Percentiles rank a stretch among this genome's conserved stretches.
These are phyloP conservation scores for Deilephila porcellus DNA, from an alignment of 2,888 invertebrate genomes.

Conservation along the genomic window DNA sequence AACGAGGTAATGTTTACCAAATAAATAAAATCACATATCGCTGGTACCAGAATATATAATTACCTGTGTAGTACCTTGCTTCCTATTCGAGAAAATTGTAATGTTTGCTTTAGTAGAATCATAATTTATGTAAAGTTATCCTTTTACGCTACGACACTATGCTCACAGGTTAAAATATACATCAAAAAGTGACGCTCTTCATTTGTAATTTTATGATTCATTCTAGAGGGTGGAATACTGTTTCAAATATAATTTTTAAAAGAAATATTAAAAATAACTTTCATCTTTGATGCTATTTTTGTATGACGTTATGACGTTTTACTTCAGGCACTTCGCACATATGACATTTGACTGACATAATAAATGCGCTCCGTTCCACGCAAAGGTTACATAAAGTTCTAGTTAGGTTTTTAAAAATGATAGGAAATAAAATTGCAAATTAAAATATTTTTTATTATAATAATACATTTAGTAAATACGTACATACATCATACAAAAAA, in stretches of 20 bases:
- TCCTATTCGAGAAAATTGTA: conserved; percentile 71
- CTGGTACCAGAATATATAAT: conserved; percentile 44
- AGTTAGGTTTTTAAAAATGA: not conserved
- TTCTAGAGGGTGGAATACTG: conserved; percentile 51
- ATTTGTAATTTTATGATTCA: conserved; percentile 54
- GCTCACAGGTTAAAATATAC: conserved; percentile 53
- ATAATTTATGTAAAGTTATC: conserved; percentile 74
- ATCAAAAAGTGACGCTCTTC: conserved; percentile 51
- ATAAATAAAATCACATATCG: conserved; percentile 29
- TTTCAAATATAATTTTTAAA: conserved; percentile 57
- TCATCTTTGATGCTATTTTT: conserved; percentile 80
- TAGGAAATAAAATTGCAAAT: not conserved
- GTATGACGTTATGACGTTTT: conserved; percentile 61
- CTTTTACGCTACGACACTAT: conserved; percentile 54
- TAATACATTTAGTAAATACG: not conserved
- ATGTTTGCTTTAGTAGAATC: conserved; percentile 77
- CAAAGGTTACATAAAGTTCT: not conserved
- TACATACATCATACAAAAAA: conserved; percentile 23
- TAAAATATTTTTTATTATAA: not conserved
- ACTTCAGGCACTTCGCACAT: conserved; percentile 36
- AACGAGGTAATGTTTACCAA: conserved; percentile 34
- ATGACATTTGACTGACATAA: conserved; percentile 42
- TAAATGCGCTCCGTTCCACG: not conserved
- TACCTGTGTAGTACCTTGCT: conserved; percentile 73
- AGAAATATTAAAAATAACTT: conserved; percentile 79